These are phyloP conservation scores for Anas flavirostris DNA, from an alignment of 2,797 vertebrate genomes.

Conservation along the genomic window DNA sequence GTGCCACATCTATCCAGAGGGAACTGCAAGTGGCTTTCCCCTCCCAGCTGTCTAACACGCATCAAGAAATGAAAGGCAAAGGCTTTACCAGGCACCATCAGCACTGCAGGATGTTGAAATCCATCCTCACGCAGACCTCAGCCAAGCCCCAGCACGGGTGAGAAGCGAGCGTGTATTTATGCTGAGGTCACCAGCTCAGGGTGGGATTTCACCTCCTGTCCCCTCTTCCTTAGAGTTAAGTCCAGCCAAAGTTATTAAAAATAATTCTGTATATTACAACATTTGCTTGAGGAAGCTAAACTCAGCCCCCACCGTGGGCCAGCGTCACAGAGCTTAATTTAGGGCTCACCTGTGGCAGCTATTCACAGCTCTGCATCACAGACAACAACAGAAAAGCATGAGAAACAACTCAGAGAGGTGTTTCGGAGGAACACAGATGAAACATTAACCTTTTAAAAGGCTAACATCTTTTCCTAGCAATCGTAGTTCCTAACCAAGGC, in stretches of 20 bases:
- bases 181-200: background rate
- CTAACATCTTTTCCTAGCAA: background rate
- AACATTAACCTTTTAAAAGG: background rate
- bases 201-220: background rate
- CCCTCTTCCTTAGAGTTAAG: background rate
- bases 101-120: background rate
- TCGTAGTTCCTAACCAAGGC: background rate
- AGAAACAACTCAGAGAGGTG: background rate
- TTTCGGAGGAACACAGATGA: background rate
- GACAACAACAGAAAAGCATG: background rate
- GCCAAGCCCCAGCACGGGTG: background rate
- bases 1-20: background rate
- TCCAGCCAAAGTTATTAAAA: background rate
- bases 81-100: background rate
- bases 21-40: background rate
- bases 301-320: background rate
- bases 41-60: background rate
- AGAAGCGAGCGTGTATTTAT: background rate
- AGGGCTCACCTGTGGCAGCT: conserved; percentile 6
- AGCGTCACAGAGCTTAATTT: background rate
- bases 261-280: background rate
- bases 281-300: background rate
- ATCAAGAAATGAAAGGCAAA: background rate
- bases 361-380: background rate
- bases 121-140: background rate